Evolutionary conservation across 2,797 vertebrate genomes (phyloP), one percentile per base, ranked within the genome.

Genomic region (Dallia pectoralis): DNA sequence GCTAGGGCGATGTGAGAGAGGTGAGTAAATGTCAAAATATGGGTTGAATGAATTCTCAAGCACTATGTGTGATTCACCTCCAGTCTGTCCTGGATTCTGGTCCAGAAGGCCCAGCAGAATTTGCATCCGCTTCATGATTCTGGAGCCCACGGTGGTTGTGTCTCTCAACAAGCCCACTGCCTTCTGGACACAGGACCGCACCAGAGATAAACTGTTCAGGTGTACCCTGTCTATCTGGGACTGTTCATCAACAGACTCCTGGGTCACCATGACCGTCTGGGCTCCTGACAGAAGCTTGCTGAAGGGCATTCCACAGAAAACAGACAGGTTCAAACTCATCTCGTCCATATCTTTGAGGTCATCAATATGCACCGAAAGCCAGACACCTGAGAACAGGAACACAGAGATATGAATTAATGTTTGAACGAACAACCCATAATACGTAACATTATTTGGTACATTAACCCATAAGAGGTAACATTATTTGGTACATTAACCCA

Each of bases 331-430:
- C 73, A 89, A 73, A 33, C 88, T 92, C 92, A 93, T 92, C 74
- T 93, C 91, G 19, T 89, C 81, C 2, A 90, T 87, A 59, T 93
- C 91, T 75, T 89, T 90, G 80, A 94, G 86, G 81, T 94, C 93
- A 67, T 93, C 93, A 40, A 93, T 88, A 67, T 94, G 93, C 61
- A 86, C 83, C 0, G 93, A 93, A 14, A 85, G 80, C 93, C 93
- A 94, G 63, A 86, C 62, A 49, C 93, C 93, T 94, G 27, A 70
- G n/a, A 25, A 66, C 0, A 59, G 22, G 14, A 59, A 59, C 7
- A 59, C 22, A 59, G 9, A 59, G 14, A 12, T 59, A 27, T 77
- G 29, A 66, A 65, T 66, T 0, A 65, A 56, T 69, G 6, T 4
- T 44, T 51, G n/a, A n/a, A n/a, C n/a, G n/a, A n/a, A 18, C 11